Evolutionary conservation across 1,140 invertebrate genomes (phyloP).

Genomic region (Leptonema lineaticorne): DNA sequence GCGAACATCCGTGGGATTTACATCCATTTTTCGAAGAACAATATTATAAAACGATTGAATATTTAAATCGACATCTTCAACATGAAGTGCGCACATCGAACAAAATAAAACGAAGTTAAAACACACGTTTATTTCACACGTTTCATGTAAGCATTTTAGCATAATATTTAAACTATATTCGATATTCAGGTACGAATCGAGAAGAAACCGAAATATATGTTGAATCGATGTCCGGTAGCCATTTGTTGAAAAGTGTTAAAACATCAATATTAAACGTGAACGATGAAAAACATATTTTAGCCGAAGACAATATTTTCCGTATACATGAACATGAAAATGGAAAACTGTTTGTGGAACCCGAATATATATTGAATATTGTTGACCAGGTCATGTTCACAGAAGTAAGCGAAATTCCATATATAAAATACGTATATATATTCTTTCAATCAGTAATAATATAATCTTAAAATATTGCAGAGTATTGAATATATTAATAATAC

Average conservation of each 20-base stretch:
- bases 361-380: constrained; percentile 26
- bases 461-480: constrained; percentile 7
- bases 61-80: neutral
- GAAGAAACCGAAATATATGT: constrained; percentile 5
- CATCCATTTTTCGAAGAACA: constrained; percentile 33
- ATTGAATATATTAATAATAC: neutral
- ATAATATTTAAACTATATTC: no score
- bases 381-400: constrained; percentile 25
- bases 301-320: constrained; percentile 35
- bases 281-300: constrained; percentile 26
- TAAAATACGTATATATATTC: neutral
- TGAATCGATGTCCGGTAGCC: neutral
- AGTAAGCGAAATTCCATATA: constrained; percentile 2
- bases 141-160: no score
- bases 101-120: constrained; percentile 12
- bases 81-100: neutral
- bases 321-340: constrained; percentile 35
- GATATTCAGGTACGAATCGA: neutral
- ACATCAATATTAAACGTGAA: constrained; percentile 17
- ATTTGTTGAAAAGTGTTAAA: constrained; percentile 10
- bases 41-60: constrained; percentile 32
- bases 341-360: constrained; percentile 29
- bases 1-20: constrained; percentile 30
- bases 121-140: no score
- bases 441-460: neutral